A percentile compares a stretch with the other conserved stretches of the same genome.
These are phyloP conservation scores for Mirounga angustirostris DNA, from an alignment of 2,113 vertebrate genomes.

Conservation along the genomic window DNA sequence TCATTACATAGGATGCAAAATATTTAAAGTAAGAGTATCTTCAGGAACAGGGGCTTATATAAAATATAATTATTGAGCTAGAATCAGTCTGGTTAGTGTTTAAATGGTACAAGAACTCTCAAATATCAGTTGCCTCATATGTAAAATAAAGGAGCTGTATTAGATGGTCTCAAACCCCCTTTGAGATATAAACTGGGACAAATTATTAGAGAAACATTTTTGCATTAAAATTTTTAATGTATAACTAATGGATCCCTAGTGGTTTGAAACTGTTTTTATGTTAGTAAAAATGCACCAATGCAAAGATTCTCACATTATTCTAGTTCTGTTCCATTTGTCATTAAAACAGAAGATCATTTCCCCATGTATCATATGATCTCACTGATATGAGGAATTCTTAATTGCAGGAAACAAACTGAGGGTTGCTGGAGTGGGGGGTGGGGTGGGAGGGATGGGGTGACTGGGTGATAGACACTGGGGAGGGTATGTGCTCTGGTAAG, in stretches of 20 bases:
- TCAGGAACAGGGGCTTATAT: not conserved
- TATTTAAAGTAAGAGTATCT: not conserved
- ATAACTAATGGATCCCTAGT: not conserved
- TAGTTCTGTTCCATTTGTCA: constrained; percentile 49
- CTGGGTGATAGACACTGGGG: too few species aligned
- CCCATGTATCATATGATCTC: not conserved
- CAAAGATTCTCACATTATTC: not conserved
- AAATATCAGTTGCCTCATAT: constrained; percentile 51
- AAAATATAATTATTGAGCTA: constrained; percentile 3
- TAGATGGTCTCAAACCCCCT: constrained; percentile 1
- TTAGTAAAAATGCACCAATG: constrained; percentile 36
- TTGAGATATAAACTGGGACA: constrained; percentile 16
- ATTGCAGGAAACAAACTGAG: too few species aligned
- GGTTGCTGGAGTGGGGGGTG: too few species aligned
- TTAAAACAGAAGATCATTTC: constrained; percentile 26
- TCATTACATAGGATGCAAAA: not conserved
- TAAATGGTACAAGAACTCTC: not conserved
- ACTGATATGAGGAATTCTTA: too few species aligned
- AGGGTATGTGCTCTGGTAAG: too few species aligned
- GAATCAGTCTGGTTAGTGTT: not conserved
- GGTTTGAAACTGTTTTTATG: constrained; percentile 31
- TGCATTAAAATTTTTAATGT: constrained; percentile 37
- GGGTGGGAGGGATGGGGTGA: too few species aligned
- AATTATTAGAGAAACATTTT: constrained; percentile 5
- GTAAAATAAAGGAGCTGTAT: constrained; percentile 46